These are phyloP conservation scores for Xylota sylvarum DNA, from an alignment of 2,888 invertebrate species.

Conservation along the genomic window DNA sequence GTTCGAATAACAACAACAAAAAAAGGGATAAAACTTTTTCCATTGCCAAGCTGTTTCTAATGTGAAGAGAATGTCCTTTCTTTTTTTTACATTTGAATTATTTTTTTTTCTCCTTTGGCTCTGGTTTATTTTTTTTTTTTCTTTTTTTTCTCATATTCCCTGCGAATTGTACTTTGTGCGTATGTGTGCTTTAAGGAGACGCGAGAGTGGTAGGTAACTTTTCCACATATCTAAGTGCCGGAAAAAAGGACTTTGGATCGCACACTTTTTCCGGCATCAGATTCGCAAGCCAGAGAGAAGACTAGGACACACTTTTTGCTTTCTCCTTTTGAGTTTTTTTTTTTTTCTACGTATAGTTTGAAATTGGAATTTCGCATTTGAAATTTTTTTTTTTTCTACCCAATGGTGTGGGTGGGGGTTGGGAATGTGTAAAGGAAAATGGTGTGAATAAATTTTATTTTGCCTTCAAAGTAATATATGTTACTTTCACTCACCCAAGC, in stretches of 20 bases:
- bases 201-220: slow-evolving; percentile 63
- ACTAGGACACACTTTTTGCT: slow-evolving; percentile 58
- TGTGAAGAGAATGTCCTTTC: slow-evolving; percentile 74
- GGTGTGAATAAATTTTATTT: slow-evolving; percentile 72
- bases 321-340: slow-evolving; percentile 5
- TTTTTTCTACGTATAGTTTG: slow-evolving; percentile 46
- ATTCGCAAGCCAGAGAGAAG: background rate
- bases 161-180: slow-evolving; percentile 53
- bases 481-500: slow-evolving; percentile 49
- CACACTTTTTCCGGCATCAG: slow-evolving; percentile 49
- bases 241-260: slow-evolving; percentile 74
- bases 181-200: slow-evolving; percentile 29
- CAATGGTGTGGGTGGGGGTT: background rate
- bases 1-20: slow-evolving; percentile 56
- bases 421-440: slow-evolving; percentile 13
- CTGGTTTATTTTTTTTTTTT: slow-evolving; percentile 17
- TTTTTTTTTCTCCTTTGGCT: slow-evolving; percentile 41
- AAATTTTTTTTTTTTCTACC: slow-evolving; percentile 23
- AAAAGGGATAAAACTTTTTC: slow-evolving; percentile 73
- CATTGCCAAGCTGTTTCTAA: slow-evolving; percentile 76
- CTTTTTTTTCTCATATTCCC: slow-evolving; percentile 17
- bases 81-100: slow-evolving; percentile 63
- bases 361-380: slow-evolving; percentile 74
- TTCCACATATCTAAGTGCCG: slow-evolving; percentile 75
- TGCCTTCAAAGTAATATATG: slow-evolving; percentile 53